Conservation (phyloP, 2,888 invertebrate species). For the Cephus runcator region DNA sequence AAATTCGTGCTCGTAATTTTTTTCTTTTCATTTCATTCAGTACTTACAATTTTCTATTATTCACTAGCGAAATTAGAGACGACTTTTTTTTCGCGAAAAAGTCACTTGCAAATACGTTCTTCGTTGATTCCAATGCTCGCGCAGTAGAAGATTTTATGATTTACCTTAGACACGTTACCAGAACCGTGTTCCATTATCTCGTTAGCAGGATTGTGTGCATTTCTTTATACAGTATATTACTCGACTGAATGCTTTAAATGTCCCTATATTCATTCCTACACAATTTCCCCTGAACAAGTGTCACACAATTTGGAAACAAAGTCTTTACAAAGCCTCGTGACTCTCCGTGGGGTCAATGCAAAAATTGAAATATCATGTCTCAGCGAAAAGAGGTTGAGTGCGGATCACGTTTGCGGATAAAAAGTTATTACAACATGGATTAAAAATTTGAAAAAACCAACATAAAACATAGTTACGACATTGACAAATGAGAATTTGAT, state of each 20-base stretch:
- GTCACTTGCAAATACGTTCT: not conserved
- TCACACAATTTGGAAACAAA: not conserved
- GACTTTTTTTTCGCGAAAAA: not conserved
- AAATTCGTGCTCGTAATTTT: not conserved
- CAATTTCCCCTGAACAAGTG: not conserved
- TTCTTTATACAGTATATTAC: not conserved
- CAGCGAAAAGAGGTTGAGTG: not conserved
- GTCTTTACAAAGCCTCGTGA: not conserved
- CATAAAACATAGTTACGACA: not conserved
- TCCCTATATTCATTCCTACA: not conserved
- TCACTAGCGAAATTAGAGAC: not conserved
- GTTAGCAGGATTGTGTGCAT: not conserved
- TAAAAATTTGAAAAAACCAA: not conserved
- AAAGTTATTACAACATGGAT: not conserved
- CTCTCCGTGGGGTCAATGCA: not conserved
- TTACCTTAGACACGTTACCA: not conserved
- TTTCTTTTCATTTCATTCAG: not conserved
- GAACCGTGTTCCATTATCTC: not conserved
- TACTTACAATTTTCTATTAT: conserved; percentile 3
- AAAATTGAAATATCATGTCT: not conserved
- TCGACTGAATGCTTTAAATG: not conserved
- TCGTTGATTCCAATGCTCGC: not conserved
- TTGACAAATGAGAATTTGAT: not conserved
- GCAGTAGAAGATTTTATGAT: not conserved
- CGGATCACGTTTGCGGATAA: not conserved